A percentile compares a stretch with the other conserved stretches of the same genome.
These are phyloP conservation scores for Panagrolaimus sp. DNA, from an alignment of 1,140 invertebrate genomes.

Conservation along the genomic window DNA sequence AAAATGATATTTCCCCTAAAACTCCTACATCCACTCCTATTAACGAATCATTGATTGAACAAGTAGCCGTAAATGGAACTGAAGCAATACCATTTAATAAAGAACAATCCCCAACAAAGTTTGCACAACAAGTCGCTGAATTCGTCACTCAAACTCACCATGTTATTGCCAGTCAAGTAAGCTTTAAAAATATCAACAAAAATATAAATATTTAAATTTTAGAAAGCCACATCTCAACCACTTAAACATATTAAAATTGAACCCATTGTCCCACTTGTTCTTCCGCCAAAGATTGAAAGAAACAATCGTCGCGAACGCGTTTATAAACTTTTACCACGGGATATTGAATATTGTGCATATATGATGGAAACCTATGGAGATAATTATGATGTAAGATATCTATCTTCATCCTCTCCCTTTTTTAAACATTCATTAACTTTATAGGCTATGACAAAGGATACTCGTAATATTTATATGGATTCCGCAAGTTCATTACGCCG, in stretches of 20 bases:
- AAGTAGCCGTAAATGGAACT: background rate
- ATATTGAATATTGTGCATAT: conserved; percentile 32
- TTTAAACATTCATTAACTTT: background rate
- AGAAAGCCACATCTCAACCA: background rate
- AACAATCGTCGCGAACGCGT: conserved; percentile 20
- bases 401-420: conserved; percentile 6
- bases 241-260: conserved; percentile 6
- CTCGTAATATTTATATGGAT: conserved; percentile 30
- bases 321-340: conserved; percentile 26
- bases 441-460: conserved; percentile 36
- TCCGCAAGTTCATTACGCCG: conserved; percentile 22
- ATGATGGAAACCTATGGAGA: conserved; percentile 41
- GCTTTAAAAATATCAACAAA: background rate
- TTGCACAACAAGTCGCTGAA: background rate
- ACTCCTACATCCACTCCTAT: conserved; percentile 6
- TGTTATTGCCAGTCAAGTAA: background rate
- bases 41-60: conserved; percentile 1
- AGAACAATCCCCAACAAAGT: background rate
- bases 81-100: background rate
- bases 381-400: conserved; percentile 26
- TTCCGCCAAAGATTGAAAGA: conserved; percentile 5
- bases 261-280: conserved; percentile 2
- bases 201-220: background rate
- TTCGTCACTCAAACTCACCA: background rate
- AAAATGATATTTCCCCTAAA: conserved; percentile 1